Evolutionary conservation across 2,113 vertebrate species (phyloP).

Genomic region (Dipodomys merriami): DNA sequence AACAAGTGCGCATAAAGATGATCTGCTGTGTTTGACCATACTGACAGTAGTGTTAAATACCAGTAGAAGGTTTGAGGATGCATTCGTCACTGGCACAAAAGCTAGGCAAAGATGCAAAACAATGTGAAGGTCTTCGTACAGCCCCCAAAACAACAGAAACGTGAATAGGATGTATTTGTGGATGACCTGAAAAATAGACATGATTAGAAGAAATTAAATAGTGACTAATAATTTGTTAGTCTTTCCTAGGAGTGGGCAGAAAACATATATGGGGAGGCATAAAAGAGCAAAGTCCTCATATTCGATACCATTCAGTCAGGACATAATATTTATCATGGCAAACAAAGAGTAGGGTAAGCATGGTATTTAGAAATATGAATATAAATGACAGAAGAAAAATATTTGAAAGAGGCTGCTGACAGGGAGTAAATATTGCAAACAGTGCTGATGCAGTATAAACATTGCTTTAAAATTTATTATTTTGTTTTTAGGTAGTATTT

Average conservation of each 20-base stretch:
- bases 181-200: not conserved
- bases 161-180: not conserved
- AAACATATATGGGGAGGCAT: no score
- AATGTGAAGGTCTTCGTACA: not conserved
- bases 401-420: not conserved
- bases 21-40: not conserved
- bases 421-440: not conserved
- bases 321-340: conserved; percentile 7
- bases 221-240: not conserved
- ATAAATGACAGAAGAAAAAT: conserved; percentile 24
- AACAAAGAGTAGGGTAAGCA: not conserved
- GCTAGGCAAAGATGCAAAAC: not conserved
- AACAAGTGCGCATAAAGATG: not conserved
- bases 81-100: not conserved
- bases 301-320: not conserved
- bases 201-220: not conserved
- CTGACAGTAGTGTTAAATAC: not conserved
- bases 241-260: not conserved
- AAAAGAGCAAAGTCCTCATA: not conserved
- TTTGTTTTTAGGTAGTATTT: not conserved
- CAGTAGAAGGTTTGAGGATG: not conserved
- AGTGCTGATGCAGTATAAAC: no score
- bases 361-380: not conserved
- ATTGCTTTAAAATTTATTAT: not conserved
- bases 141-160: not conserved